Percentiles rank a stretch among this genome's conserved stretches.
Conservation (phyloP, 2,888 invertebrate species). For the Drosophila parthenogenetica region DNA sequence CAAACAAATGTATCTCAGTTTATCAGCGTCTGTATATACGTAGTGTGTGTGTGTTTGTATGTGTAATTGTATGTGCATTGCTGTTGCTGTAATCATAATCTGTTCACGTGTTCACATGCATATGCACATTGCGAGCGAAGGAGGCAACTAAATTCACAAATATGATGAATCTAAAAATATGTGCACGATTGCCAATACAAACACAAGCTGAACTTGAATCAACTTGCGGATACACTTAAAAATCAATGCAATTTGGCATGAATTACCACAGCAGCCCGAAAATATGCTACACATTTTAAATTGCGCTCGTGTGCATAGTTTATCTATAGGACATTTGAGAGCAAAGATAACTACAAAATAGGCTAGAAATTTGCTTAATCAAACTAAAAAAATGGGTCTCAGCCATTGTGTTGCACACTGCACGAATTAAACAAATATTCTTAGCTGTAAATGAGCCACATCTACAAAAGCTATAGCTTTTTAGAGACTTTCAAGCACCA, state of each 20-base stretch:
- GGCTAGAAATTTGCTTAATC: too few relatives aligned
- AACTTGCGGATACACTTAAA: constrained; percentile 25
- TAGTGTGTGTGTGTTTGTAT: background rate
- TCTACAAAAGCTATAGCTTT: too few relatives aligned
- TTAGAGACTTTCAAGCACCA: background rate
- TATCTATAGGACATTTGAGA: too few relatives aligned
- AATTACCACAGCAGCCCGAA: background rate
- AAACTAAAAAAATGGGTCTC: too few relatives aligned
- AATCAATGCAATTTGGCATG: background rate
- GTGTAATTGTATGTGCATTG: background rate
- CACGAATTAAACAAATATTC: too few relatives aligned
- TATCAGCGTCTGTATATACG: background rate
- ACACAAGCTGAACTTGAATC: background rate
- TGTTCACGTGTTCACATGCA: constrained; percentile 53
- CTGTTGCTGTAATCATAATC: constrained; percentile 64
- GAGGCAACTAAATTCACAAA: constrained; percentile 34
- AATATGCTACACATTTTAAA: background rate
- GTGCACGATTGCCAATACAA: constrained; percentile 21
- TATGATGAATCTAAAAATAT: constrained; percentile 29
- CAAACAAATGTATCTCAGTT: constrained; percentile 8
- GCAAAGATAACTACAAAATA: too few relatives aligned
- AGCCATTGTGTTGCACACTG: too few relatives aligned
- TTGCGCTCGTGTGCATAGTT: too few relatives aligned
- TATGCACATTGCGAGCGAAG: constrained; percentile 35
- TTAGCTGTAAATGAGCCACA: too few relatives aligned